Evolutionary conservation across 23 tunicate genomes (phyloP), one percentile per base, ranked within the genome.

Genomic region (Oikopleura vanhoeffeni): DNA sequence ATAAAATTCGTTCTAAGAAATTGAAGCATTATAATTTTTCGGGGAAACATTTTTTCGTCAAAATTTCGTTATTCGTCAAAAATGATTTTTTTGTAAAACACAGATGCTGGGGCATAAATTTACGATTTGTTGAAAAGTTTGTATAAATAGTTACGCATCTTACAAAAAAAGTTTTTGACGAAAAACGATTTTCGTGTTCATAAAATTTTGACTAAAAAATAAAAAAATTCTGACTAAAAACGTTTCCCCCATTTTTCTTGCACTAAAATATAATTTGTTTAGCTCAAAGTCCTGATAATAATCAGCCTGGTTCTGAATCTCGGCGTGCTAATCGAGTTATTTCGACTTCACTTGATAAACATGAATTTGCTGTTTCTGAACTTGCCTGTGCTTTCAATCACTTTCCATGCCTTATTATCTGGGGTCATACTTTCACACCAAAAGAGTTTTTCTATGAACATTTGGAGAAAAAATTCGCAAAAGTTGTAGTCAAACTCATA

Each of bases 371-470:
- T 76, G 76, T 91, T 41, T 91, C 96, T 0, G 96, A 95, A 76
- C 57, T 95, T n/a, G 91, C 97, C 85, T 82, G 60, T 18, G 90
- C 99, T 8, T 88, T 95, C 84, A 95, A 91, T 67, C 88, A 95
- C 83, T 87, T 95, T 40, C 83, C 88, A 39, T 89, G 83, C 38
- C 83, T 95, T 41, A 85, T 79, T 18, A 95, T 95, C 32, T 95
- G 99, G 99, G 96, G 89, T n/a, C 99, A 95, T 79, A 87, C 89
- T 18, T 91, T 95, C 83, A 42, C 99, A 1, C 99, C 99, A 40
- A 95, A 95, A 75, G 79, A 71, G 32, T 71, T 71, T 32, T 71
- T 71, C 35, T 71, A 71, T 38, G 79, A 71, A 30, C 79, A 30
- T 71, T 30, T 71, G 27, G 79, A 71, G 79, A 18, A 30, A 2